A percentile compares a stretch with the other conserved stretches of the same genome.
phyloP scores from a whole-genome alignment of 2,888 invertebrate species.

The Fissipunctia ypsillon region DNA sequence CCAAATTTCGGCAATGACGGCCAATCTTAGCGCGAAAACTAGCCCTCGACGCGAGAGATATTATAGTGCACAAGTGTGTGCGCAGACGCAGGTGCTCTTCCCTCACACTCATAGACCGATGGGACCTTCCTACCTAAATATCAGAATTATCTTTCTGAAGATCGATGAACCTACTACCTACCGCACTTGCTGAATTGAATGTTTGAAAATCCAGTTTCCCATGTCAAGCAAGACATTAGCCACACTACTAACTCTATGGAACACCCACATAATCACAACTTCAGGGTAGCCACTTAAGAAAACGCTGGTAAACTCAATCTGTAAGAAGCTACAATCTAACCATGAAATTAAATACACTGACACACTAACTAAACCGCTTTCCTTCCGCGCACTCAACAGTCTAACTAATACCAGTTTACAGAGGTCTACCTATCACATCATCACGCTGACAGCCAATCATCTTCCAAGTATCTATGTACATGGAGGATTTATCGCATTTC shows the following conservation, averaged over 20 bases:
- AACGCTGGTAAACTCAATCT: conserved; percentile 10
- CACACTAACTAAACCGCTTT: conserved; percentile 39
- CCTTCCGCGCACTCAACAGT: conserved; percentile 41
- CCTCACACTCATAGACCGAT: too few species aligned
- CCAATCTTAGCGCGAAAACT: too few species aligned
- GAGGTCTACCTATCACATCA: conserved; percentile 49
- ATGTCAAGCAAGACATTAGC: background rate
- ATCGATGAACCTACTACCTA: background rate
- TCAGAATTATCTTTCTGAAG: background rate
- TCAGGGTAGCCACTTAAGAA: conserved; percentile 18
- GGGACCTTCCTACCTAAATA: background rate
- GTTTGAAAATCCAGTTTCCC: background rate
- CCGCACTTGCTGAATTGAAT: background rate
- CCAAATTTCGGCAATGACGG: too few species aligned
- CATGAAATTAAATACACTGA: conserved; percentile 44
- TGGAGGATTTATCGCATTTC: conserved; percentile 59
- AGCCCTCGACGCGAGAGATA: too few species aligned
- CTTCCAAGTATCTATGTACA: conserved; percentile 19
- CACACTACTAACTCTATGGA: background rate
- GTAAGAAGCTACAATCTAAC: background rate
- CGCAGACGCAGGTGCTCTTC: too few species aligned
- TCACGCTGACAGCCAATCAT: conserved; percentile 54
- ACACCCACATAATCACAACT: conserved; percentile 8
- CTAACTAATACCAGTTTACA: conserved; percentile 47
- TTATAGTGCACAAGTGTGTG: too few species aligned